Evolutionary conservation across 2,113 vertebrate genomes (phyloP), one percentile per base, ranked within the genome.

Genomic region (Xenus cinereus): DNA sequence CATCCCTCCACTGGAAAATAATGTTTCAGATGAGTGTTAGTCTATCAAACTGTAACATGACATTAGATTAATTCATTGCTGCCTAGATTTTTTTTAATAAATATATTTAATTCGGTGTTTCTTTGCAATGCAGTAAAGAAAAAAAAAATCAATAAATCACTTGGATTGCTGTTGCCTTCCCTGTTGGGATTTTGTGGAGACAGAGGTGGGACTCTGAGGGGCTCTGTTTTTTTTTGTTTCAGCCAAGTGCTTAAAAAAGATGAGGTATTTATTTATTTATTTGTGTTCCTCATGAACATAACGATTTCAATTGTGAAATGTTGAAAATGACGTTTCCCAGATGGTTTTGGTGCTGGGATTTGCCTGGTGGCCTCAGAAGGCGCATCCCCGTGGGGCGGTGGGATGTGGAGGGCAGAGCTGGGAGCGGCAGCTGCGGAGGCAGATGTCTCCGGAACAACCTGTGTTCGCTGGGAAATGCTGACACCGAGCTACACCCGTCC

Each of bases 381-480:
- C 6, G 7, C 14, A 22, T 27, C 6, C 1, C 16, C 4, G 0
- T 0, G 2, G 46, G 18, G 7, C 6, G 27, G 23, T 6, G 43
- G 9, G 37, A 27, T 22, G 20, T 28, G 37, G 56, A 28, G 39
- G 41, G 35, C 16, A 50, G 54, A 57, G 30, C 17, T 4, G 59
- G 13, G 27, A 54, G 46, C 8, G 2, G 2, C 46, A 48, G 62
- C 53, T 32, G 33, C 14, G 7, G 43, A 24, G 32, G 27, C 51
- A 12, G 14, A 14, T 26, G 32, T 10, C 48, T 53, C n/a, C 4
- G 5, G 53, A 51, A 14, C 41, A 56, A 2, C 7, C 30, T 3
- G 9, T 33, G 13, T n/a, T 23, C n/a, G 6, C n/a, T 15, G 54
- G 67, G 60, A n/a, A 10, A 2, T 13, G 22, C 24, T 16, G 28